Percentiles rank a stretch among this genome's conserved stretches.
phyloP scores from a whole-genome alignment of 2,888 invertebrate species.

The Pediacus dermestoides region DNA sequence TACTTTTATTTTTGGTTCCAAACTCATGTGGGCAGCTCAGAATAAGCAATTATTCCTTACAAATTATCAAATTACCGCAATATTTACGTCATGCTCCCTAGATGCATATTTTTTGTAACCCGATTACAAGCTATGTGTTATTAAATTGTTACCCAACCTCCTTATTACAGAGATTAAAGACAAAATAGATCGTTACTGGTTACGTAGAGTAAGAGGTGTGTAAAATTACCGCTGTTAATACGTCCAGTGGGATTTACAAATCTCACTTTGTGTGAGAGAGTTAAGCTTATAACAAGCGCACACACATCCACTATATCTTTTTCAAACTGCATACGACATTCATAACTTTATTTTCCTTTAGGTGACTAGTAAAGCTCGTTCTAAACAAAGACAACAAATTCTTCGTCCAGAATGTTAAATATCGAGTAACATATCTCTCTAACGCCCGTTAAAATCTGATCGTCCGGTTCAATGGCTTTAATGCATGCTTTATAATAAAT shows the following conservation, averaged over 20 bases:
- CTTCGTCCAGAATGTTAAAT: conserved; percentile 27
- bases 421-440: conserved; percentile 32
- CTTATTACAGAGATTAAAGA: too few species aligned
- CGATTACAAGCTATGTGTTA: too few species aligned
- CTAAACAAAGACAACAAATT: conserved; percentile 24
- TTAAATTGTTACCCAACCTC: too few species aligned
- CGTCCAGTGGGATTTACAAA: conserved; percentile 11
- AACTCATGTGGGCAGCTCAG: too few species aligned
- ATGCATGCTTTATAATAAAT: conserved; percentile 47
- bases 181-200: too few species aligned
- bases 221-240: conserved; percentile 1
- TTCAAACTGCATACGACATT: too few species aligned
- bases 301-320: conserved; percentile 22
- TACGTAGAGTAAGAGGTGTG: too few species aligned
- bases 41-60: too few species aligned
- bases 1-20: too few species aligned
- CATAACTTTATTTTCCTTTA: conserved; percentile 28
- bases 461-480: conserved; percentile 47
- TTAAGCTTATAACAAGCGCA: conserved; percentile 5
- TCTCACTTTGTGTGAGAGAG: conserved; percentile 10
- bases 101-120: too few species aligned
- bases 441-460: conserved; percentile 45
- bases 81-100: too few species aligned
- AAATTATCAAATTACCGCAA: too few species aligned
- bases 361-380: conserved; percentile 16